phyloP scores from a whole-genome alignment of 2,797 vertebrate species.

The Chiroxiphia lanceolata region DNA sequence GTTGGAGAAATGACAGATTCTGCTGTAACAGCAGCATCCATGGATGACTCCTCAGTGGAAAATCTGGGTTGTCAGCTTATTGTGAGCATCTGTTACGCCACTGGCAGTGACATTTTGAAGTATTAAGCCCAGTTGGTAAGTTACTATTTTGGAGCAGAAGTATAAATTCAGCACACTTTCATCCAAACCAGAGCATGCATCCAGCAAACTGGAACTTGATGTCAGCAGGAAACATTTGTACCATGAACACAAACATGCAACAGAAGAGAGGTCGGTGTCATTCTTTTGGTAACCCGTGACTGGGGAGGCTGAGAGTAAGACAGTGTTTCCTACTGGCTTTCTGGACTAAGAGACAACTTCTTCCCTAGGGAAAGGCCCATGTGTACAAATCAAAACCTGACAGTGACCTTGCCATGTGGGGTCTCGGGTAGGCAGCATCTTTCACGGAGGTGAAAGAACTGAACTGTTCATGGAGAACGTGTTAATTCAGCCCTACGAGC shows the following conservation, averaged over 20 bases:
- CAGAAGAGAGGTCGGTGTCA: neutral
- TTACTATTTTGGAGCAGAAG: constrained; percentile 17
- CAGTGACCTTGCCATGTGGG: neutral
- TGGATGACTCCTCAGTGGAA: constrained; percentile 6
- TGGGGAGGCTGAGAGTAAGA: neutral
- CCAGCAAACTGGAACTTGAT: neutral
- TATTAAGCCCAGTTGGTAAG: neutral
- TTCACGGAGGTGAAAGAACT: neutral
- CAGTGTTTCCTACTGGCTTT: neutral
- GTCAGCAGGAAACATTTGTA: constrained; percentile 8
- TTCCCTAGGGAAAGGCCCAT: neutral
- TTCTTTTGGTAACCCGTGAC: neutral
- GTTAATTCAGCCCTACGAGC: neutral
- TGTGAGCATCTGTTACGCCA: neutral
- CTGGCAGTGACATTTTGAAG: constrained; percentile 22
- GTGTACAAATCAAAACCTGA: neutral
- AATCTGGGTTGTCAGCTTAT: constrained; percentile 1
- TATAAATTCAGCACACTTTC: constrained; percentile 27
- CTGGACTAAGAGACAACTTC: neutral
- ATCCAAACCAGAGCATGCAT: neutral
- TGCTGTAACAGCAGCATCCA: neutral
- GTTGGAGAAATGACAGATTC: neutral
- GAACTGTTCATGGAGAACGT: neutral
- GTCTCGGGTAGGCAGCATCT: neutral
- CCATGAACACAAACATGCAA: neutral